Conservation (phyloP, 1,140 invertebrate species). For the Pachyrhynchus sulphureomaculatus region DNA sequence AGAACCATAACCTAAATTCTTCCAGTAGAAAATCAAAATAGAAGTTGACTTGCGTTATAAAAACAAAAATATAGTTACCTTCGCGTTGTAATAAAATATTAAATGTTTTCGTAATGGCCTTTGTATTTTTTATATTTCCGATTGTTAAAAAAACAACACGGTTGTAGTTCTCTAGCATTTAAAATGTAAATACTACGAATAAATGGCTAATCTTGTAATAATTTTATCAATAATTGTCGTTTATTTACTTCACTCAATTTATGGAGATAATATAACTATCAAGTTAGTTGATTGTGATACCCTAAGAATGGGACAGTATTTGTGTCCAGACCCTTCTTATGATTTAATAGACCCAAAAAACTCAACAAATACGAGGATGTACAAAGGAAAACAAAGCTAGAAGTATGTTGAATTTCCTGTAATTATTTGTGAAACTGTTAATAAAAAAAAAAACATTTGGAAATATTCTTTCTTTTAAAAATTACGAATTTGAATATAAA, state of each 20-base stretch:
- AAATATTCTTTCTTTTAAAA: background rate
- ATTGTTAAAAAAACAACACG: no score
- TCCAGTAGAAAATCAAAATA: no score
- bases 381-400: conserved; percentile 75
- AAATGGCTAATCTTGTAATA: background rate
- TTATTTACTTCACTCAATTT: background rate
- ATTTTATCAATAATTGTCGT: background rate
- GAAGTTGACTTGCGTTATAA: no score
- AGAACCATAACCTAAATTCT: no score
- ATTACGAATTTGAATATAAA: background rate
- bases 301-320: conserved; percentile 78
- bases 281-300: conserved; percentile 62
- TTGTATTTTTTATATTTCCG: no score
- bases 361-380: conserved; percentile 85
- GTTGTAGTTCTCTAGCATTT: no score
- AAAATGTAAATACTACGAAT: background rate
- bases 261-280: background rate
- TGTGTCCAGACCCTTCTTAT: conserved; percentile 76
- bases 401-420: no score
- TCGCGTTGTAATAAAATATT: no score
- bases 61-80: no score
- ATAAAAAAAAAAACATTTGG: no score
- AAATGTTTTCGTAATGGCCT: no score
- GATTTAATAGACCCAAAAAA: conserved; percentile 84
- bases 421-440: no score